phyloP scores from a whole-genome alignment of 2,113 vertebrate species.

The Petroica traversi region DNA sequence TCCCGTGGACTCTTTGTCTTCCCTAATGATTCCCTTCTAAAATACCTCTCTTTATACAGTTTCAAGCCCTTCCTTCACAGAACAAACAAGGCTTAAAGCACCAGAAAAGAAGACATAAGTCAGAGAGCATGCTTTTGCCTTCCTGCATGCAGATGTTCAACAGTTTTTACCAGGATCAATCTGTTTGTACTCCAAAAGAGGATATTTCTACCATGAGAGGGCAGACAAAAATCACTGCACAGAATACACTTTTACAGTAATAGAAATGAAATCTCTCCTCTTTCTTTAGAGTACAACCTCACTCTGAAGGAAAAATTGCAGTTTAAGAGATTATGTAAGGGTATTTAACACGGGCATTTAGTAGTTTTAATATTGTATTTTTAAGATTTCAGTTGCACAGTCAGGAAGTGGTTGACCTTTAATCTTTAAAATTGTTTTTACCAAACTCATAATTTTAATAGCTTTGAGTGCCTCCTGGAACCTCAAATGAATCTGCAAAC shows the following conservation, averaged over 20 bases:
- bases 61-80: not conserved
- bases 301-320: not conserved
- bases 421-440: not conserved
- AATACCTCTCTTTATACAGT: not conserved
- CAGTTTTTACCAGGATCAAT: not conserved
- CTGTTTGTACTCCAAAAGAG: not conserved
- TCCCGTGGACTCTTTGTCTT: not conserved
- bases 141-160: not conserved
- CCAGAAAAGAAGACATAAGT: not conserved
- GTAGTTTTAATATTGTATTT: not conserved
- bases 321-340: not conserved
- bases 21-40: not conserved
- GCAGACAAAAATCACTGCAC: not conserved
- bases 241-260: not conserved
- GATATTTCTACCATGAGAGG: not conserved
- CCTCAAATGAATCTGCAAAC: not conserved
- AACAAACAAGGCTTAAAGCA: not conserved
- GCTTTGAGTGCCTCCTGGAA: not conserved
- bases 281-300: not conserved
- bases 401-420: not conserved
- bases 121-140: not conserved
- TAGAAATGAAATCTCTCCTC: not conserved
- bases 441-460: not conserved
- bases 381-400: not conserved
- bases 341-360: not conserved